Conservation (phyloP, 2,797 vertebrate species). For the Channa striata region DNA sequence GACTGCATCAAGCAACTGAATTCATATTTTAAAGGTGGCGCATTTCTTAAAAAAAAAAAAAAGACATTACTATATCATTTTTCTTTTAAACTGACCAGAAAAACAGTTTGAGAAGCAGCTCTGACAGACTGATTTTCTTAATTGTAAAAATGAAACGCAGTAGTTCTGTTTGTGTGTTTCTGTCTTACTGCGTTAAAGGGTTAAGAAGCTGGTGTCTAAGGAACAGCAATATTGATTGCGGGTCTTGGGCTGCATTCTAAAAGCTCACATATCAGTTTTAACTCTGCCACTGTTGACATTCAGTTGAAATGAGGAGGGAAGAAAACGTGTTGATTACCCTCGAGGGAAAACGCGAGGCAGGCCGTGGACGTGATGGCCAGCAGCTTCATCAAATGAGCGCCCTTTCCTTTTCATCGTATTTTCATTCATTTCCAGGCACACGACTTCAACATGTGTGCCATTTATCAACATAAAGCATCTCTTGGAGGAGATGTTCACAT, state of each 20-base stretch:
- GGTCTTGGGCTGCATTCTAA: conserved; percentile 48
- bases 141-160: too few relatives aligned
- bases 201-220: conserved; percentile 40
- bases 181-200: conserved; percentile 37
- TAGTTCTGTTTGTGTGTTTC: conserved; percentile 38
- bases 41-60: neutral
- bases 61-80: neutral
- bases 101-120: neutral
- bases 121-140: too few relatives aligned
- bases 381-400: conserved; percentile 43
- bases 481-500: conserved; percentile 18
- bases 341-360: conserved; percentile 53
- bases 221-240: conserved; percentile 68
- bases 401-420: conserved; percentile 33
- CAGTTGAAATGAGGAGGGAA: conserved; percentile 58
- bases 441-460: conserved; percentile 15
- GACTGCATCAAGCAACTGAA: neutral
- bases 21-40: too few relatives aligned
- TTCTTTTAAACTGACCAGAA: neutral
- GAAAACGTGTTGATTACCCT: conserved; percentile 69
- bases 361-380: conserved; percentile 51
- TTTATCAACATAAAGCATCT: conserved; percentile 20
- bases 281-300: conserved; percentile 74
- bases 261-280: conserved; percentile 70
- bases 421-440: conserved; percentile 42